Base-by-base conservation (phyloP, 2,888 invertebrate species). In the Agonum fuliginosum region DNA sequence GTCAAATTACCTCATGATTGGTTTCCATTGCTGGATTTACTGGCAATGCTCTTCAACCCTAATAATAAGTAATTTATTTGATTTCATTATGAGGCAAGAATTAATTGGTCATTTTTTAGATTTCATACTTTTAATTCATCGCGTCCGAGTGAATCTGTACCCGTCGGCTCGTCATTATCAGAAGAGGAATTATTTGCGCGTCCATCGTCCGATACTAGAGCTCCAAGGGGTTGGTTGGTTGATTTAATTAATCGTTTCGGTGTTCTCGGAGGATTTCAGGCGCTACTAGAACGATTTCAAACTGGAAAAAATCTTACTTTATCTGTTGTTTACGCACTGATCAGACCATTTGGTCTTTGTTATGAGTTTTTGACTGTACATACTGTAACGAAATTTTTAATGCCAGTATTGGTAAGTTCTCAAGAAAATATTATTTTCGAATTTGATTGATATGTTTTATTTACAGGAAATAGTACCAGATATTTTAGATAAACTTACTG, bases 181-280 rank as follows among this genome's bases (percentile, higher is more conserved):
- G 94, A 94, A 83, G 93, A 93, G 84, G 93, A 94, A 83, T 86
- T 91, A 79, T 93, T 89, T 83, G 95, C 96, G 30, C 89, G 91
- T 82, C 93, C 95, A 74, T 91, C 93, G 30, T 87, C 89, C 54
- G 97, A 98, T 87, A 91, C 93, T 73, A 91, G 97, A 83, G 93
- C 93, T 82, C 95, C 96, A 10, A 92, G 96, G 81, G 98, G 98
- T 78, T 98, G 98, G 98, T 92, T 98, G 80, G 97, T 98, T 79
- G 97, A 98, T 89, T 91, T 98, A 80, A 94, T 98, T 79, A 98
- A 98, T 90, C 91, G 91, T 90, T 98, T 98, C 88, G 98, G 98
- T 10, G 92, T 93, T 84, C 88, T 95, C 78, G 94, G 94, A 78
- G 98, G 98, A 78, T 98, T 98, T 87, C 92, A 95, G 83, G 93